phyloP scores from a whole-genome alignment of 2,888 invertebrate genomes.

The Leptopilina drosophilae region DNA sequence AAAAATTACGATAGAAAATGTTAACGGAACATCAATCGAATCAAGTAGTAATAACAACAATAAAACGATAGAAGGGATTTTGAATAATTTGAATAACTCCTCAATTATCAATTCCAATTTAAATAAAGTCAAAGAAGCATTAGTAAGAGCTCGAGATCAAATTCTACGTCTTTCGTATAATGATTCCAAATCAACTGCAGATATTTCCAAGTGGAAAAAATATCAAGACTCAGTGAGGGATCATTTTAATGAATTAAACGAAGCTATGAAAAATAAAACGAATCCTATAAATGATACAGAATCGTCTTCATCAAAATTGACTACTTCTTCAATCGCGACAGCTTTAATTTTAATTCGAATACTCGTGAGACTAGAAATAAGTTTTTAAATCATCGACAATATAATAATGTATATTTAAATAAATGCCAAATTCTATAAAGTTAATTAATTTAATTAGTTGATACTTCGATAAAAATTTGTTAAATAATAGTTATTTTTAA shows the following conservation, averaged over 20 bases:
- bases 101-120: neutral
- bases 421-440: neutral
- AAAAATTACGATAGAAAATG: neutral
- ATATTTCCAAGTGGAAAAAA: neutral
- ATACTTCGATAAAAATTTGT: too few species aligned
- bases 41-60: neutral
- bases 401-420: neutral
- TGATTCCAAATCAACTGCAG: neutral
- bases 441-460: neutral
- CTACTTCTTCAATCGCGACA: neutral
- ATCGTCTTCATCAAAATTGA: conserved; percentile 11
- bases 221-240: conserved; percentile 2
- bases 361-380: neutral
- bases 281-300: neutral
- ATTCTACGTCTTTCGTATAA: neutral
- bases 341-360: neutral
- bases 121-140: neutral
- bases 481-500: too few species aligned
- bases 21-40: neutral
- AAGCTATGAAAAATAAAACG: neutral
- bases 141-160: neutral
- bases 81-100: neutral
- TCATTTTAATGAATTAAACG: neutral
- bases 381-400: neutral
- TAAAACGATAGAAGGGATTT: neutral